A percentile compares a stretch with the other conserved stretches of the same genome.
These are phyloP conservation scores for Pseudochaenichthys georgianus DNA, from an alignment of 2,797 vertebrate species.

Conservation along the genomic window DNA sequence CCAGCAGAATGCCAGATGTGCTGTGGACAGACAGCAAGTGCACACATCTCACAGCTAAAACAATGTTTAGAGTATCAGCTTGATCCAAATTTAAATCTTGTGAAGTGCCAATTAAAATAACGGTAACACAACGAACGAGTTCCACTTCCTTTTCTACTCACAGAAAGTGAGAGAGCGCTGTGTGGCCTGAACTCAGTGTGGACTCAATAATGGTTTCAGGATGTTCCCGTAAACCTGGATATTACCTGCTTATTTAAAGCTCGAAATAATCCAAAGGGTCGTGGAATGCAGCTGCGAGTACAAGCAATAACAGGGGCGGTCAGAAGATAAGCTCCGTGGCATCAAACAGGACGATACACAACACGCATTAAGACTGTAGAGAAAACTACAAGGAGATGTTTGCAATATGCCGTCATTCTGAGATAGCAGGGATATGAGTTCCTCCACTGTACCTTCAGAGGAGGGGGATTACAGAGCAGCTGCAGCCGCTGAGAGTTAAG, in stretches of 20 bases:
- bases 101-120: no score
- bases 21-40: no score
- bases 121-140: no score
- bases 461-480: constrained; percentile 34
- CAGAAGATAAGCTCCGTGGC: constrained; percentile 43
- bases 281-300: constrained; percentile 58
- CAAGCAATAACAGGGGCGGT: constrained; percentile 55
- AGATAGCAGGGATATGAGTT: background rate
- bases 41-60: no score
- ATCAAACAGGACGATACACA: constrained; percentile 14
- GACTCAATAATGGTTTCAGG: constrained; percentile 21
- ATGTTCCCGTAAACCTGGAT: constrained; percentile 39
- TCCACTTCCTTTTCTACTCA: no score
- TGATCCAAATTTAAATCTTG: no score
- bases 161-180: background rate
- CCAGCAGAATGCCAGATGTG: no score
- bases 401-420: constrained; percentile 4
- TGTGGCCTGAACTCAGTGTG: background rate
- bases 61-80: no score
- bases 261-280: constrained; percentile 18
- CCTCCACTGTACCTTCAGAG: constrained; percentile 31
- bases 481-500: constrained; percentile 30
- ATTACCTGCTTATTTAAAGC: constrained; percentile 37
- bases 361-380: no score
- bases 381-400: no score